Percentiles rank a stretch among this genome's conserved stretches.
These are phyloP conservation scores for Tigriopus japonicus DNA, from an alignment of 1,140 invertebrate species.

Conservation along the genomic window DNA sequence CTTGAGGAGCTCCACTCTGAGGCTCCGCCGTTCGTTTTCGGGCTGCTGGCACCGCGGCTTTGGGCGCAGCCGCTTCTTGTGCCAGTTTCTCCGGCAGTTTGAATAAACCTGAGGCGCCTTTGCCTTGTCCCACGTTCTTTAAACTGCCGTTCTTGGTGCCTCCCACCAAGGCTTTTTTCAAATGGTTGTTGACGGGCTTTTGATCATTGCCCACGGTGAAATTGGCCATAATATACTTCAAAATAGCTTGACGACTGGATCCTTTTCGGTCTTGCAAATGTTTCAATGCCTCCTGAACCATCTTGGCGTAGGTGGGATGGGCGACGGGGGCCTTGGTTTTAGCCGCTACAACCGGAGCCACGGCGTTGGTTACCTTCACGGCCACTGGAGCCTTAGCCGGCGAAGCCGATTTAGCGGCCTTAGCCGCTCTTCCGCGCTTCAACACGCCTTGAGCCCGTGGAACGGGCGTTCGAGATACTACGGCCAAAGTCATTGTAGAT, in stretches of 20 bases:
- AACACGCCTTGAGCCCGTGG: too few relatives aligned
- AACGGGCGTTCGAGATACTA: too few relatives aligned
- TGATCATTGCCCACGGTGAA: constrained; percentile 20
- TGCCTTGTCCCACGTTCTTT: constrained; percentile 20
- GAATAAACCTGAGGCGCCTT: constrained; percentile 21
- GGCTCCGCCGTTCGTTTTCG: too few relatives aligned
- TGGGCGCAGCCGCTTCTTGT: too few relatives aligned
- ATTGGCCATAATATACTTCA: constrained; percentile 22
- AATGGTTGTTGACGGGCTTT: constrained; percentile 28
- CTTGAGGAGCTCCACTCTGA: too few relatives aligned
- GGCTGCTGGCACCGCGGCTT: too few relatives aligned
- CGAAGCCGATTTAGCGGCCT: too few relatives aligned
- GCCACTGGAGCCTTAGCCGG: too few relatives aligned
- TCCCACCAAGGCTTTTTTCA: constrained; percentile 27
- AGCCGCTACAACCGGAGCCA: too few relatives aligned
- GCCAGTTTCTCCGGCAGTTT: constrained; percentile 13
- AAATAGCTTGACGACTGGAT: constrained; percentile 22
- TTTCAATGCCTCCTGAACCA: constrained; percentile 21
- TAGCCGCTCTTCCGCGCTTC: too few relatives aligned
- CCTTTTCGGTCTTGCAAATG: constrained; percentile 21
- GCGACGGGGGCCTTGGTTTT: constrained; percentile 7
- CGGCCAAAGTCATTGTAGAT: too few relatives aligned
- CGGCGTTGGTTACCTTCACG: too few relatives aligned
- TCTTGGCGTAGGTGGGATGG: constrained; percentile 22
- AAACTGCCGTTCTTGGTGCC: constrained; percentile 17